Percentiles rank a stretch among this genome's conserved stretches.
phyloP scores from a whole-genome alignment of 2,797 vertebrate genomes.

The Oreochromis grahami region DNA sequence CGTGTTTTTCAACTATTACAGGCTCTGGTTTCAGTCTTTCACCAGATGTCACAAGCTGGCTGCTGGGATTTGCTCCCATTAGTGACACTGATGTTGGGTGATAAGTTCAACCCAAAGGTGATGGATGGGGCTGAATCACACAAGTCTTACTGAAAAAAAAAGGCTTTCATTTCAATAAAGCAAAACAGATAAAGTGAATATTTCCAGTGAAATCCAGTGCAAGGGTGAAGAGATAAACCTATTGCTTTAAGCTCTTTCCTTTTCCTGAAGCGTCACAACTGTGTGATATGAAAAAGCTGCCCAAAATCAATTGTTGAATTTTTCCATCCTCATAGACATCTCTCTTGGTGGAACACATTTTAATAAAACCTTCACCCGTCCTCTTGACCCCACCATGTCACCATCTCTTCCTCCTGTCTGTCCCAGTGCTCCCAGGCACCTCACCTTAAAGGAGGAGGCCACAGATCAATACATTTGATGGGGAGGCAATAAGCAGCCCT shows the following conservation, averaged over 20 bases:
- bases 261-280: neutral
- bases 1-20: neutral
- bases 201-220: neutral
- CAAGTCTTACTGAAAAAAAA: neutral
- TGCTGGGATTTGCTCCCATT: neutral
- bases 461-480: slow-evolving; percentile 99
- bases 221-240: neutral
- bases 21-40: neutral
- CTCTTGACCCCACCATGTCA: slow-evolving; percentile 13
- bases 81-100: neutral
- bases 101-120: neutral
- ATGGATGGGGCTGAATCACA: neutral
- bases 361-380: slow-evolving; percentile 18
- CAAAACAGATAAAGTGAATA: neutral
- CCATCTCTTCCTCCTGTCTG: slow-evolving; percentile 13
- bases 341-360: slow-evolving; percentile 17
- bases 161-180: neutral
- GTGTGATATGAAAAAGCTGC: neutral
- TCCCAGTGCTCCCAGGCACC: slow-evolving; percentile 61
- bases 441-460: slow-evolving; percentile 87
- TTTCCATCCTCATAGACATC: neutral
- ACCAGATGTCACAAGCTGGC: neutral
- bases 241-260: neutral
- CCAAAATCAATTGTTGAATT: slow-evolving; percentile 1
- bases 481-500: slow-evolving; percentile 98